Evolutionary conservation across 2,113 vertebrate species (phyloP).

Genomic region (Myotis yumanensis): DNA sequence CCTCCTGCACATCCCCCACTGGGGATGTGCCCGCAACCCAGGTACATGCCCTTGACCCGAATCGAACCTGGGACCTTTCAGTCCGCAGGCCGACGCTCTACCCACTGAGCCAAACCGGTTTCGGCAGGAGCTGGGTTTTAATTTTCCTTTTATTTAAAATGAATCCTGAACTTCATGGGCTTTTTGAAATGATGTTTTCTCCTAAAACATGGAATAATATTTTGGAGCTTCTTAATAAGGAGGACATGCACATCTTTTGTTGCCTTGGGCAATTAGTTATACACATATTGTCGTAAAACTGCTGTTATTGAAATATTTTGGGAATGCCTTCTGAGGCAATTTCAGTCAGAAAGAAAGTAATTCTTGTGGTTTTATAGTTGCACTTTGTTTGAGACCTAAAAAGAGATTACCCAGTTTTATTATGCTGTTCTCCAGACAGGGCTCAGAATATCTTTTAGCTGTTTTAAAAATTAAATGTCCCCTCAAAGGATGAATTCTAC

Average conservation of each 20-base stretch:
- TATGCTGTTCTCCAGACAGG: neutral
- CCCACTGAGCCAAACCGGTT: no score
- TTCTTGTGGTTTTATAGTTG: slow-evolving; percentile 42
- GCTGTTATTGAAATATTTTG: slow-evolving; percentile 47
- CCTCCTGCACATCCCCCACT: no score
- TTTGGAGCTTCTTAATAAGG: neutral
- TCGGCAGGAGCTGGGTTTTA: neutral
- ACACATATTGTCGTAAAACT: neutral
- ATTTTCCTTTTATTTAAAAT: neutral
- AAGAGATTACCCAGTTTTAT: neutral
- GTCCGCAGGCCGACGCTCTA: no score
- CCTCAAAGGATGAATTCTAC: neutral
- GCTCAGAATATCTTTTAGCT: slow-evolving; percentile 3
- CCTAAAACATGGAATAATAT: neutral
- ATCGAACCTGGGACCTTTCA: no score
- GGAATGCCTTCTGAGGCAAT: neutral
- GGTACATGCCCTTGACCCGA: no score
- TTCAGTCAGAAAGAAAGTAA: slow-evolving; percentile 11
- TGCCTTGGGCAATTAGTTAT: neutral
- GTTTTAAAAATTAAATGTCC: neutral
- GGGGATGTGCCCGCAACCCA: no score
- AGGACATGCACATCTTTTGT: slow-evolving; percentile 1
- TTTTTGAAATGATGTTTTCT: slow-evolving; percentile 13
- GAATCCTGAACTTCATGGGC: neutral
- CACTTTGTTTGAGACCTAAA: neutral